These are phyloP conservation scores for Streptopelia turtur DNA, from an alignment of 2,797 vertebrate genomes.

Conservation along the genomic window DNA sequence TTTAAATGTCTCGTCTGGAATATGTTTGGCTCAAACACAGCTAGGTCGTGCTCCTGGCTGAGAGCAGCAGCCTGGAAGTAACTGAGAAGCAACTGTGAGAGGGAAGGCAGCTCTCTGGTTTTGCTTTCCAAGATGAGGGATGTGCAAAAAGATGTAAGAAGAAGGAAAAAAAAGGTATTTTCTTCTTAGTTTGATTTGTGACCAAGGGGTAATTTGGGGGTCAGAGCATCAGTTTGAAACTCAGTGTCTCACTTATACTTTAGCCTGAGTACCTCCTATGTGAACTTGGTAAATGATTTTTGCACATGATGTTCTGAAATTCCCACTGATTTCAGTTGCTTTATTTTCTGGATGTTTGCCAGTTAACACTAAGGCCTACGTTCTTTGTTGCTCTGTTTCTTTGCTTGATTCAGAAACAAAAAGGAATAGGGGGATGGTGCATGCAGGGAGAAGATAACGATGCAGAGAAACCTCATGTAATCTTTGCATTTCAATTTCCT, in stretches of 20 bases:
- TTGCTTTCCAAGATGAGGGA: background rate
- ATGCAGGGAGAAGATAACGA: background rate
- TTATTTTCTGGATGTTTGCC: background rate
- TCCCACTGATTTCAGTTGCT: background rate
- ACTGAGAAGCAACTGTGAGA: background rate
- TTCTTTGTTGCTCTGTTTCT: background rate
- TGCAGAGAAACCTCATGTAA: background rate
- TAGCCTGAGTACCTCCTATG: background rate
- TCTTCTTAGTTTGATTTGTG: background rate
- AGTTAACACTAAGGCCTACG: background rate
- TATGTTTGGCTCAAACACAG: background rate
- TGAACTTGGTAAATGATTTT: background rate
- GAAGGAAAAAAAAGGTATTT: background rate
- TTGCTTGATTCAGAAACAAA: slow-evolving; percentile 6
- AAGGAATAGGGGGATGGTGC: background rate
- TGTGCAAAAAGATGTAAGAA: background rate
- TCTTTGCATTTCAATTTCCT: slow-evolving; percentile 19
- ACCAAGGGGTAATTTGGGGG: background rate
- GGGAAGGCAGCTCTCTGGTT: background rate
- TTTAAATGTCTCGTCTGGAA: background rate
- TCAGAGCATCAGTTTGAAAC: background rate
- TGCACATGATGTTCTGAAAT: background rate
- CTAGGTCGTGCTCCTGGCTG: background rate
- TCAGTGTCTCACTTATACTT: background rate
- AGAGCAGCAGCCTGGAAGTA: background rate